Evolutionary conservation across 2,888 invertebrate genomes (phyloP), one percentile per base, ranked within the genome.

Genomic region (Melinaea menophilus): DNA sequence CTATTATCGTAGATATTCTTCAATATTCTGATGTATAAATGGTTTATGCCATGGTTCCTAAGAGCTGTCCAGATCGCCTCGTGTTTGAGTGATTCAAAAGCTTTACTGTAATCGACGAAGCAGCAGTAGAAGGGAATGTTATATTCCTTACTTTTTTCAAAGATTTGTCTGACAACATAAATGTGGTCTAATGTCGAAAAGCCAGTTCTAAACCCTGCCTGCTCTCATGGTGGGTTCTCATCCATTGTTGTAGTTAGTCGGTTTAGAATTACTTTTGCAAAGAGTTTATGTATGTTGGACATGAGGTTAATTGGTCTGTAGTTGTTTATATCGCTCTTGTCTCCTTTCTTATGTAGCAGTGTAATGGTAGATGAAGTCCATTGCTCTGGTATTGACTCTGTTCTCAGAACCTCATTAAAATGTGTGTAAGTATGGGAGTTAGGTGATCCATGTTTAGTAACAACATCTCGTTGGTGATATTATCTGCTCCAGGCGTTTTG

Each of bases 61-160:
- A 70, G 55, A 37, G 58, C 68, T 58, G 68, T 56, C 69, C 68
- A 71, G 60, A 69, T 65, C 9, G 31, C 54, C 57, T 62, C 55
- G 61, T 61, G 64, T 55, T 71, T 62, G 48, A 68, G n/a, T 31
- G 68, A 62, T 46, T 69, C 67, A 33, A 70, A 69, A 1, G 65
- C 68, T 34, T 70, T 70, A n/a, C 48, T 13, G 37, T 67, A 70
- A n/a, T 70, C 68, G 2, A 68, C 58, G 55, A 70, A 70, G n/a
- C 62, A 69, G 41, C 59, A 66, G 59, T 63, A 68, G 31, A 62
- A 62, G 5, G 55, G 34, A 5, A 56, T 58, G 31, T 60, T 64
- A 48, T 55, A 68, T 55, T 68, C 61, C n/a, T 60, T 62, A 31
- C 45, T 12, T 35, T 62, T 68, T 48, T 64, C 64, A 5, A 68